Evolutionary conservation across 2,113 vertebrate genomes (phyloP), one percentile per base, ranked within the genome.

Genomic region (Podilymbus podiceps): DNA sequence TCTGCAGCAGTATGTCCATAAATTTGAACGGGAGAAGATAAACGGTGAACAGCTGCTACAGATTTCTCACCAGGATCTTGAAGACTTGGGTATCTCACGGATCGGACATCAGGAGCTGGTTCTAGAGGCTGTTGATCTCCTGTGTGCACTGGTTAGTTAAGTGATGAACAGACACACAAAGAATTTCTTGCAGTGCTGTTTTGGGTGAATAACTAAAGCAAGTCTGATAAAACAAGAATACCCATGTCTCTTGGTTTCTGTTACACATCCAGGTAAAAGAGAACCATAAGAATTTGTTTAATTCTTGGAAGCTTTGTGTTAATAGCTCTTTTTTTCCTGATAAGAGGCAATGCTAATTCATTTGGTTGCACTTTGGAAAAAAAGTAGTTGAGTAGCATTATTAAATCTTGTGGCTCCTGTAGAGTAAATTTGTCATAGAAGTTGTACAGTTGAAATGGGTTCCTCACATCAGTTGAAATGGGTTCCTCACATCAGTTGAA

Each of bases 101-200:
- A 99, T 99, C 6, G 99, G 99, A 91, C 99, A 99, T 95, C 99
- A 99, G 97, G 99, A 99, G 62, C 98, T 99, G 59, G 99, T 99
- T 90, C 95, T 99, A 93, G 99, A 99, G 97, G 99, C 99, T 14
- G 99, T 99, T 3, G 99, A 99, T 96, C 98, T 99, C 74, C 99
- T 99, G 25, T 99, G 99, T 73, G 99, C 99, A 87, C 98, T 99
- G 99, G 99, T 99, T 75, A 98, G 99, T 99, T 85, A 76, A 38
- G 9, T 6, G 50, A 25, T 69, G n/a, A 91, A 90, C 3, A 64
- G 55, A 55, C 7, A 12, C 0, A 3, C 12, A 44, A 72, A 71
- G 15, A 49, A 42, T 68, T 78, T 60, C 15, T 55, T 84, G 4
- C 40, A 77, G 33, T 42, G 14, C 21, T 69, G 35, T 68, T 87